Evolutionary conservation across 1,140 invertebrate species (phyloP), one percentile per base, ranked within the genome.

Genomic region (Magallana gigas): DNA sequence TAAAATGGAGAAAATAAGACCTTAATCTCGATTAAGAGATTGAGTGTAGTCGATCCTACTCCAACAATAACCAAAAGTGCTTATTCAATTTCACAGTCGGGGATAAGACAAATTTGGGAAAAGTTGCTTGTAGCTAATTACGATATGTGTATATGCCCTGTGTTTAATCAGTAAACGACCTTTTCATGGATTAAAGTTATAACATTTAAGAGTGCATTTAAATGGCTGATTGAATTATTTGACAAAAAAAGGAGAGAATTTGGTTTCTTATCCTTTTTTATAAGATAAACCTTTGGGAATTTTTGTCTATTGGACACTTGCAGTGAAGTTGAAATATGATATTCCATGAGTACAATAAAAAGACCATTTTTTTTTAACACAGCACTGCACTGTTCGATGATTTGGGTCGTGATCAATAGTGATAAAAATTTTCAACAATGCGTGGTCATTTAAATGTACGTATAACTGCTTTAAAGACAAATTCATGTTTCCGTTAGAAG

Each of bases 341-440:
- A 76, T 8, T 36, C 5, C 68, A 76, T 29, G 36, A 29, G 23
- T 18, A 29, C 0, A n/a, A 62, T 62, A 62, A 62, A 48, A 12
- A 62, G n/a, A 62, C 60, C 68, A 11, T 1, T 76, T 76, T 29
- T 29, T 23, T 23, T 23, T 0, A 23, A 8, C 5, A 76, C 18
- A 9, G 18, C 68, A 4, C 3, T 29, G 23, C 18, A 76, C 18
- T 76, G 12, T 64, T 36, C 23, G 23, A 12, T 12, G 68, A 76
- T 12, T 48, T 76, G 2, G 23, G 18, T 76, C 36, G 68, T 36
- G 68, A 76, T 76, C 68, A 12, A 9, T 8, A 36, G 23, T 36
- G 68, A 76, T 76, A 76, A 29, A 48, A 76, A 29, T 76, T 48
- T 48, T 76, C 23, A 29, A 76, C 68, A 76, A 76, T 48, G 18